Conservation (phyloP, 2,113 vertebrate species). For the Polyodon spathula region DNA sequence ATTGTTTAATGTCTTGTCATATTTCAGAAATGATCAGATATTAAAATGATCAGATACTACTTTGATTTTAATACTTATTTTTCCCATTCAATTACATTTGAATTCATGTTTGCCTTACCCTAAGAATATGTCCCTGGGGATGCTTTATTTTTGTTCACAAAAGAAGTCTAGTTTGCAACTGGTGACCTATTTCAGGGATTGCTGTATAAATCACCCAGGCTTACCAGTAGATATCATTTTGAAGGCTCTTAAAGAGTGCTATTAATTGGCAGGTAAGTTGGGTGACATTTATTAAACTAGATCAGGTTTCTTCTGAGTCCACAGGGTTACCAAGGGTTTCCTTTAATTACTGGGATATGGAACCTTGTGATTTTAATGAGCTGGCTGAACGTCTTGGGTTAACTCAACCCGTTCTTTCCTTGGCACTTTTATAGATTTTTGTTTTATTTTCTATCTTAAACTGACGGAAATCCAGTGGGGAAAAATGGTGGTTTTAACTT, state of each 20-base stretch:
- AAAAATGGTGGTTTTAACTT: slow-evolving; percentile 16
- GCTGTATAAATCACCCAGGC: too few relatives aligned
- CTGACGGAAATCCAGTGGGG: slow-evolving; percentile 20
- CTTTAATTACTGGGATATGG: slow-evolving; percentile 50
- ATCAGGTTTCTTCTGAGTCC: slow-evolving; percentile 50
- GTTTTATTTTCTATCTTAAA: neutral
- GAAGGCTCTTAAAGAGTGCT: slow-evolving; percentile 26
- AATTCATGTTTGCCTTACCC: too few relatives aligned
- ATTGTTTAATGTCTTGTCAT: too few relatives aligned
- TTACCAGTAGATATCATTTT: slow-evolving; percentile 24
- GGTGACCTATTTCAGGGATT: too few relatives aligned
- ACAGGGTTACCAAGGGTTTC: slow-evolving; percentile 51
- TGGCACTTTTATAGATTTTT: neutral
- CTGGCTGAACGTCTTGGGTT: slow-evolving; percentile 31
- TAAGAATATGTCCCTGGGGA: too few relatives aligned
- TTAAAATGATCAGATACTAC: too few relatives aligned
- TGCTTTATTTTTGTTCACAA: too few relatives aligned
- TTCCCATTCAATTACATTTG: too few relatives aligned
- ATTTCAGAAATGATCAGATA: too few relatives aligned
- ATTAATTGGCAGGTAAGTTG: slow-evolving; percentile 49
- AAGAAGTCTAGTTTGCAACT: too few relatives aligned
- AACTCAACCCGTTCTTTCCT: slow-evolving; percentile 14
- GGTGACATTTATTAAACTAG: slow-evolving; percentile 52
- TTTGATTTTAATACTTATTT: too few relatives aligned
- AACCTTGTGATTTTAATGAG: slow-evolving; percentile 44